phyloP scores from a whole-genome alignment of 1,140 invertebrate species.

The Drosophila pachea region DNA sequence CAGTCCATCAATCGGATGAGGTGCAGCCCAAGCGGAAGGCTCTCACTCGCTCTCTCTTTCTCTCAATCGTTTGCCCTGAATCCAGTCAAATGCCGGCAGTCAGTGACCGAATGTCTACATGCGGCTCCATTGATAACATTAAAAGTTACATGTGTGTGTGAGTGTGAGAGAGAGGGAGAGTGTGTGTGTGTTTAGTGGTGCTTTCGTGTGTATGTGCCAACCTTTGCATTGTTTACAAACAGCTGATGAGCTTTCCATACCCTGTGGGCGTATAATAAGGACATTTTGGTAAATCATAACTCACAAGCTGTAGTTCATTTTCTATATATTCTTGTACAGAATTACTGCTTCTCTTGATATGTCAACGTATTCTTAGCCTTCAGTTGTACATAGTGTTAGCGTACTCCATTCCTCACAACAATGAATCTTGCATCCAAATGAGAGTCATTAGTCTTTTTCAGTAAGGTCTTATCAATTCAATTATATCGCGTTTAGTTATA shows the following conservation, averaged over 20 bases:
- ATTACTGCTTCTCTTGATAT: too few relatives aligned
- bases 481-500: conserved; percentile 1
- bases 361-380: too few relatives aligned
- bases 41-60: background rate
- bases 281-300: too few relatives aligned
- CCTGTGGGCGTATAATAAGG: conserved; percentile 16
- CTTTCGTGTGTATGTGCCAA: background rate
- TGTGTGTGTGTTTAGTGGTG: conserved; percentile 5
- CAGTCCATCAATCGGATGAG: conserved; percentile 5
- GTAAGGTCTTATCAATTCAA: conserved; percentile 12
- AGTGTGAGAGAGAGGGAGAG: background rate
- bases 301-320: too few relatives aligned
- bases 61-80: background rate
- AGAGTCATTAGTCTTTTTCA: background rate
- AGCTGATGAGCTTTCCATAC: conserved; percentile 42
- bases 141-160: background rate
- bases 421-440: too few relatives aligned
- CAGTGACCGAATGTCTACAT: conserved; percentile 16
- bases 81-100: conserved; percentile 32
- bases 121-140: conserved; percentile 51
- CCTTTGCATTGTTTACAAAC: conserved; percentile 69
- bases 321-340: too few relatives aligned
- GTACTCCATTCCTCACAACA: too few relatives aligned
- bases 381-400: too few relatives aligned
- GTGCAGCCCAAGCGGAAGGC: conserved; percentile 8